These are phyloP conservation scores for Periphyllus acericola DNA, from an alignment of 2,888 invertebrate genomes.

Conservation along the genomic window DNA sequence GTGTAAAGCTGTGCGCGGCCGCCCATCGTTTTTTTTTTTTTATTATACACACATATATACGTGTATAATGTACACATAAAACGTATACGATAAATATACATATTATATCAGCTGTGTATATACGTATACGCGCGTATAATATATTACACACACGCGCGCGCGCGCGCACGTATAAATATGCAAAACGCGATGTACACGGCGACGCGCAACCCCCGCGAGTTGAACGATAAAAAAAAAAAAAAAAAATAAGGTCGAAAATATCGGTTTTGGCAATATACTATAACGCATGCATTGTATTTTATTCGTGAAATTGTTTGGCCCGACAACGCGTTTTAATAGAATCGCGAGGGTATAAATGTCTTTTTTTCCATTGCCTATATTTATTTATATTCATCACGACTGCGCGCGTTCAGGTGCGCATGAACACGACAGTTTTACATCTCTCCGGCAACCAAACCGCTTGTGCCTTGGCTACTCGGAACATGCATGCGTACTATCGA, in stretches of 20 bases:
- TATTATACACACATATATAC: neutral
- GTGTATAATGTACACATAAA: neutral
- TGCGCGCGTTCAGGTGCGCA: neutral
- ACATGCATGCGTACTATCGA: too few species aligned
- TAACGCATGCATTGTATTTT: neutral
- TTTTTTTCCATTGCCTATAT: neutral
- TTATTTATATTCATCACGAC: too few species aligned
- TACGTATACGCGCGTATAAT: neutral
- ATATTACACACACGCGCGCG: neutral
- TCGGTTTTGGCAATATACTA: neutral
- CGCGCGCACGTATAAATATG: neutral
- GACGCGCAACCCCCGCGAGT: conserved; percentile 8
- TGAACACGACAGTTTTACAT: too few species aligned
- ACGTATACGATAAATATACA: neutral
- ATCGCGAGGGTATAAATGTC: neutral
- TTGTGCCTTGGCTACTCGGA: too few species aligned
- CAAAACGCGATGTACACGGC: conserved; percentile 2
- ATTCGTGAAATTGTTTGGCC: neutral
- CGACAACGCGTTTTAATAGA: conserved; percentile 10
- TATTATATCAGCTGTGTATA: too few species aligned
- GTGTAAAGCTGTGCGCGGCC: conserved; percentile 56
- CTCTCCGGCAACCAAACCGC: too few species aligned
- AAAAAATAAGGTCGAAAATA: neutral
- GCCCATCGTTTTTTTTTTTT: conserved; percentile 45
- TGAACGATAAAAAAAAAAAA: neutral